phyloP scores from a whole-genome alignment of 2,113 vertebrate genomes.

The Galemys pyrenaicus region DNA sequence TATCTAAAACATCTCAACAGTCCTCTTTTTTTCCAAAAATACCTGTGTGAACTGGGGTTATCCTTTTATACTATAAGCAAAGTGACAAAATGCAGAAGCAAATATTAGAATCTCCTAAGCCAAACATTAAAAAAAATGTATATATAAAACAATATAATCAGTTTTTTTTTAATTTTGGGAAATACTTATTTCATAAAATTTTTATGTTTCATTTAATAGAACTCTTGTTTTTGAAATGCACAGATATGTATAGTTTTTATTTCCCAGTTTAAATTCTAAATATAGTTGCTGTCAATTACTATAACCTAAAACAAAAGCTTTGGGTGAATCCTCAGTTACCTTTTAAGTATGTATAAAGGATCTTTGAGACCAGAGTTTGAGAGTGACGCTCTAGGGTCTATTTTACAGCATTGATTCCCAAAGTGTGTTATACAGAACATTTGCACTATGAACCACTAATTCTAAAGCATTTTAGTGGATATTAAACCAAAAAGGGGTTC shows the following conservation, averaged over 20 bases:
- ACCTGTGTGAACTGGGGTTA: not conserved
- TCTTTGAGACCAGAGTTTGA: too few species aligned
- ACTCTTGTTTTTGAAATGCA: not conserved
- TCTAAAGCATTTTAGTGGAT: slow-evolving; percentile 15
- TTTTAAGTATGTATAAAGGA: not conserved
- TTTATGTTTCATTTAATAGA: not conserved
- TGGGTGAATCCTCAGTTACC: not conserved
- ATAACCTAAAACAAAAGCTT: slow-evolving; percentile 23
- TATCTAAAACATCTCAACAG: slow-evolving; percentile 25
- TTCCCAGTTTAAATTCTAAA: not conserved
- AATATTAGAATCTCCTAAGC: not conserved
- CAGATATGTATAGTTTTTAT: not conserved
- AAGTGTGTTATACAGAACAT: not conserved
- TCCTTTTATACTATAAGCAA: not conserved
- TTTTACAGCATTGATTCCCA: not conserved
- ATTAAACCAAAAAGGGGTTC: not conserved
- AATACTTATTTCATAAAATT: not conserved
- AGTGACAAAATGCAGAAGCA: not conserved
- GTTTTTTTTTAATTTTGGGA: not conserved
- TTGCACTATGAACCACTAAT: not conserved
- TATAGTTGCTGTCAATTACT: not conserved
- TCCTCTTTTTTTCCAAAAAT: not conserved
- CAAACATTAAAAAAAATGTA: not conserved
- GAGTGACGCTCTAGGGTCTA: too few species aligned
- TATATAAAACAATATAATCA: not conserved